A percentile compares a stretch with the other conserved stretches of the same genome.
These are phyloP conservation scores for Aspiorhynchus laticeps DNA, from an alignment of 2,113 vertebrate species.

Conservation along the genomic window DNA sequence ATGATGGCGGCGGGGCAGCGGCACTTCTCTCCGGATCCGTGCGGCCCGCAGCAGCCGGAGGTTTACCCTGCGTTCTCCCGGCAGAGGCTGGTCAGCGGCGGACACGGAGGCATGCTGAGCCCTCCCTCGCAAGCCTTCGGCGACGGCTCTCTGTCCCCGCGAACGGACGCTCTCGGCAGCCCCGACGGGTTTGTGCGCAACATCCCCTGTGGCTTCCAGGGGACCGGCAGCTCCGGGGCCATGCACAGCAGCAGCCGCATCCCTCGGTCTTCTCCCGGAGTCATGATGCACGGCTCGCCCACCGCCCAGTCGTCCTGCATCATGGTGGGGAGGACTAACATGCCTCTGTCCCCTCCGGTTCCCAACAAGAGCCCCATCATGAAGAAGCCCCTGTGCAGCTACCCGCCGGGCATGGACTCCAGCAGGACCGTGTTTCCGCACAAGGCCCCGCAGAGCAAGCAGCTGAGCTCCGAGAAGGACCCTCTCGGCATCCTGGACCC, in stretches of 20 bases:
- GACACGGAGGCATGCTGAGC: slow-evolving; percentile 87
- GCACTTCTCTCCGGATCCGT: slow-evolving; percentile 86
- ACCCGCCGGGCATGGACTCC: slow-evolving; percentile 88
- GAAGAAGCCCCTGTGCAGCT: slow-evolving; percentile 90
- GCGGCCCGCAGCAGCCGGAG: slow-evolving; percentile 84
- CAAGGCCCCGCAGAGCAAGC: slow-evolving; percentile 94
- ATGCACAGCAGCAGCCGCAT: slow-evolving; percentile 87
- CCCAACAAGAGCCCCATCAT: slow-evolving; percentile 95
- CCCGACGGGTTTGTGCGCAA: slow-evolving; percentile 88
- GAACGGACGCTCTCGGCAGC: slow-evolving; percentile 90
- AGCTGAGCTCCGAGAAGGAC: slow-evolving; percentile 93
- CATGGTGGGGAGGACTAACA: slow-evolving; percentile 97
- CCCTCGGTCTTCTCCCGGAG: slow-evolving; percentile 88
- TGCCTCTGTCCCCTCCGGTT: slow-evolving; percentile 93
- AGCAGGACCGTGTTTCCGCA: slow-evolving; percentile 91
- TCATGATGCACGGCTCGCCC: slow-evolving; percentile 91
- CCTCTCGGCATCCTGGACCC: slow-evolving; percentile 98
- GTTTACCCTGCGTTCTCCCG: slow-evolving; percentile 86
- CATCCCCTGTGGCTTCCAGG: slow-evolving; percentile 85
- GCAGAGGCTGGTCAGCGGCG: slow-evolving; percentile 83
- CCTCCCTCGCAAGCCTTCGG: slow-evolving; percentile 90
- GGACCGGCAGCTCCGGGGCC: slow-evolving; percentile 86
- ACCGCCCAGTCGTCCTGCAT: slow-evolving; percentile 88
- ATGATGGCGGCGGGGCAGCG: slow-evolving; percentile 86
- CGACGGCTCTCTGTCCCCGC: slow-evolving; percentile 91